Evolutionary conservation across 53 echinoderm and acorn worm genomes (phyloP), one percentile per base, ranked within the genome.

Genomic region (Mesocentrotus franciscanus): DNA sequence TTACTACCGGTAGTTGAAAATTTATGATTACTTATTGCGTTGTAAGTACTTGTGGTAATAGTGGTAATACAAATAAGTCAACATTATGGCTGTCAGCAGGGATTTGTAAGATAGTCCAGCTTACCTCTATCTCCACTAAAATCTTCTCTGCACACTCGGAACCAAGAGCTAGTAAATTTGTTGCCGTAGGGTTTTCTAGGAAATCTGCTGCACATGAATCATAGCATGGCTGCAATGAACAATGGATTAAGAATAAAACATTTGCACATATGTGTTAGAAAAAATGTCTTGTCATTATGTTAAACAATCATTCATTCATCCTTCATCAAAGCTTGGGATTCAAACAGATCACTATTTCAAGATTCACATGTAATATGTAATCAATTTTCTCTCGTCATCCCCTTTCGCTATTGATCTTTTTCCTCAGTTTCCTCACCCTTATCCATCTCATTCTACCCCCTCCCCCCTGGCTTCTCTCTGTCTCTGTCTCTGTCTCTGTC

Each of bases 91-190:
- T 17, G 15, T 68, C 24, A 8, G 68, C 20, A 8, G 68, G 20
- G 61, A 15, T 13, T 10, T 61, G 13, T 61, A 17, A 61, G 17
- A 61, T 60, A 71, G 24, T 30, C 32, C 0, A 20, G 61, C 96
- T 95, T 92, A 98, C 98, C 95, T 97, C 97, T 74, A 98, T 95
- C 27, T 98, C 94, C 60, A 96, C 85, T 8, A 97, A 79, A 18
- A 98, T 90, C 72, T 96, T 90, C 36, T 95, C 91, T 33, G 94
- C 97, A 90, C 96, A 94, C 42, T 98, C 96, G 15, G 93, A 94
- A 17, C 98, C 98, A 16, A 98, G 93, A 39, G 96, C 95, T 35
- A 95, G 90, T 13, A 97, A 92, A 61, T 97, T 98, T 56, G 83
- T 79, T 39, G 96, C 96, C 24, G 97, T 98, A 34, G 98, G 98